Evolutionary conservation across 2,888 invertebrate genomes (phyloP).

Genomic region (Ypsolopha sequella): DNA sequence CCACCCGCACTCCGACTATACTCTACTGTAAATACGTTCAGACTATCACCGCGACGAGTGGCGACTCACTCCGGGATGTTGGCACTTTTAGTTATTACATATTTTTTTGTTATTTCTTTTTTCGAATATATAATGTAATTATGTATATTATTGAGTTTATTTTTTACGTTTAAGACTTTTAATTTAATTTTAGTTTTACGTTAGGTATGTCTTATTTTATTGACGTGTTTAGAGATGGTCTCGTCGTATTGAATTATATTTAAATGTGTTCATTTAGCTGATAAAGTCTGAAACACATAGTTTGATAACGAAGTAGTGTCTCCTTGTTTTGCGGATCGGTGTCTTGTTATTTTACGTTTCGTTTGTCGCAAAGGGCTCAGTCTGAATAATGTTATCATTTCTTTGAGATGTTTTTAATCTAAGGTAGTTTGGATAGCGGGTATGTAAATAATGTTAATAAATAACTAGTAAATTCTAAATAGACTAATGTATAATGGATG

Average conservation of each 20-base stretch:
- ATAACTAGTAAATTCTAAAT: constrained; percentile 10
- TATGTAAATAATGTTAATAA: constrained; percentile 20
- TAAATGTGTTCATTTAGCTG: constrained; percentile 69
- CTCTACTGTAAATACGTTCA: constrained; percentile 1
- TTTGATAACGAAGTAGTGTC: constrained; percentile 41
- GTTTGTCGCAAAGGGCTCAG: constrained; percentile 53
- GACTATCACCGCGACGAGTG: constrained; percentile 4
- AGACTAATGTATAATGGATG: not conserved
- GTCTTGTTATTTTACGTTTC: constrained; percentile 65
- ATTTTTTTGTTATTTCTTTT: constrained; percentile 39
- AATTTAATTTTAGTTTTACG: constrained; percentile 54
- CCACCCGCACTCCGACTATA: constrained; percentile 6
- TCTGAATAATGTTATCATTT: constrained; percentile 69
- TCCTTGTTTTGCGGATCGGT: constrained; percentile 46
- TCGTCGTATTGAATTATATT: constrained; percentile 52
- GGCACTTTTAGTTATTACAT: constrained; percentile 28
- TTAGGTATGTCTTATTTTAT: constrained; percentile 25
- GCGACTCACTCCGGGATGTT: constrained; percentile 20
- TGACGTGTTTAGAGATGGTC: constrained; percentile 23
- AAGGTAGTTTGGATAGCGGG: constrained; percentile 12
- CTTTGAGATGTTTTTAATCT: constrained; percentile 39
- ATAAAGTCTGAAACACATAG: constrained; percentile 60
- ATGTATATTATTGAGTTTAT: constrained; percentile 69
- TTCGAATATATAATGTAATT: constrained; percentile 69
- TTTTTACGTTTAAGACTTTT: constrained; percentile 58